phyloP scores from a whole-genome alignment of 2,113 vertebrate species.

The Geococcyx californianus region DNA sequence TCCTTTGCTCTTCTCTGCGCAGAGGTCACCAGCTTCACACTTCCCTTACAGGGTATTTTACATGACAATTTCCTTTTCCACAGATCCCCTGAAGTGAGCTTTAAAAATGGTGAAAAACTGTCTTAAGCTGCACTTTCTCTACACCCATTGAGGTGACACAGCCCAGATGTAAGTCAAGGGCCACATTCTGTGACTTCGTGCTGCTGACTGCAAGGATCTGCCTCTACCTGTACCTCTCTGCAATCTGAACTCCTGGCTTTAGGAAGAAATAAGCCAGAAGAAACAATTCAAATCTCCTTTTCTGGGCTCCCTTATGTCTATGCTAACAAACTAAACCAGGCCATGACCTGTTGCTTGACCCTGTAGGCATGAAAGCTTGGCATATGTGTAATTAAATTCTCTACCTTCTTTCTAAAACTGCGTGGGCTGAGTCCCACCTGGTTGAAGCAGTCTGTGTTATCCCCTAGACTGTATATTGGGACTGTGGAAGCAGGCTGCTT shows the following conservation, averaged over 20 bases:
- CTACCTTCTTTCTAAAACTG: background rate
- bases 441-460: background rate
- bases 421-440: background rate
- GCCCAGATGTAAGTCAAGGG: fast-evolving
- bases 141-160: fast-evolving
- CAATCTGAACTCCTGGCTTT: background rate
- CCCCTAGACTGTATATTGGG: background rate
- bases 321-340: background rate
- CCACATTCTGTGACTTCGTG: background rate
- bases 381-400: background rate
- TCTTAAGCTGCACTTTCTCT: background rate
- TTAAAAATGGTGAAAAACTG: background rate
- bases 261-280: background rate
- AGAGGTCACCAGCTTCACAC: background rate
- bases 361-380: background rate
- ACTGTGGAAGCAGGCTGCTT: background rate
- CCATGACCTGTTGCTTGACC: background rate
- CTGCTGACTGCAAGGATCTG: fast-evolving
- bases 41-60: background rate
- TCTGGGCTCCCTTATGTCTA: background rate
- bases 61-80: background rate
- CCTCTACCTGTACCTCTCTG: background rate
- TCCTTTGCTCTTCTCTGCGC: background rate
- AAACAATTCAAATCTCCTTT: background rate
- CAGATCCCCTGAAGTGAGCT: background rate